Conservation (phyloP, 2,113 vertebrate species). For the Xerus inauris region DNA sequence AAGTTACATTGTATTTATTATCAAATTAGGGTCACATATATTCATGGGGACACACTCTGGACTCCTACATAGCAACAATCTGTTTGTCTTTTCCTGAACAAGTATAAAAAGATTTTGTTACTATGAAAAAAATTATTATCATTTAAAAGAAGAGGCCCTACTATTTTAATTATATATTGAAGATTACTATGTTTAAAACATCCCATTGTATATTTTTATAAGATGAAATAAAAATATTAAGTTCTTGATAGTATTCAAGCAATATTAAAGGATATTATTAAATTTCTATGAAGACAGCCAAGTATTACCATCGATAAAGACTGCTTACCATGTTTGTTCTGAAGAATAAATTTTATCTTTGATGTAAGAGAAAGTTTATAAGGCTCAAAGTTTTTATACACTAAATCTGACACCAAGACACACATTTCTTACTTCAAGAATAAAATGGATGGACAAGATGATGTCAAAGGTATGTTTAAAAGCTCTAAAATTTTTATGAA, state of each 20-base stretch:
- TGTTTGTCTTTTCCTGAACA: not conserved
- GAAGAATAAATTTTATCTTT: conserved; percentile 12
- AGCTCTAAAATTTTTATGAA: conserved; percentile 65
- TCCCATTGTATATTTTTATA: not conserved
- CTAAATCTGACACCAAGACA: conserved; percentile 3
- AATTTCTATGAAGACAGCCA: not conserved
- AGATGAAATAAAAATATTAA: not conserved
- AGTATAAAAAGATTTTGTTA: not conserved
- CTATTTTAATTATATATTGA: not conserved
- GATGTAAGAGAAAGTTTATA: not conserved
- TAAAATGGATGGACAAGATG: conserved; percentile 42
- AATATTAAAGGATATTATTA: not conserved
- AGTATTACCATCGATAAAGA: not conserved
- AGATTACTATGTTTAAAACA: not conserved
- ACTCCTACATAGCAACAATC: not conserved
- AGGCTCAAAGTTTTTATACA: not conserved
- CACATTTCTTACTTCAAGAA: conserved; percentile 35
- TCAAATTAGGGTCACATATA: not conserved
- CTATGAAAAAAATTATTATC: not conserved
- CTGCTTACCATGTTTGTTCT: not conserved
- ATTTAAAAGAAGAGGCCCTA: not conserved
- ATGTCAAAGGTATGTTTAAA: conserved; percentile 5
- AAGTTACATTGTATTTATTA: not conserved
- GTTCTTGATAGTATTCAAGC: not conserved
- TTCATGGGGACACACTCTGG: not conserved